phyloP scores from a whole-genome alignment of 2,113 vertebrate species.

The Galemys pyrenaicus region DNA sequence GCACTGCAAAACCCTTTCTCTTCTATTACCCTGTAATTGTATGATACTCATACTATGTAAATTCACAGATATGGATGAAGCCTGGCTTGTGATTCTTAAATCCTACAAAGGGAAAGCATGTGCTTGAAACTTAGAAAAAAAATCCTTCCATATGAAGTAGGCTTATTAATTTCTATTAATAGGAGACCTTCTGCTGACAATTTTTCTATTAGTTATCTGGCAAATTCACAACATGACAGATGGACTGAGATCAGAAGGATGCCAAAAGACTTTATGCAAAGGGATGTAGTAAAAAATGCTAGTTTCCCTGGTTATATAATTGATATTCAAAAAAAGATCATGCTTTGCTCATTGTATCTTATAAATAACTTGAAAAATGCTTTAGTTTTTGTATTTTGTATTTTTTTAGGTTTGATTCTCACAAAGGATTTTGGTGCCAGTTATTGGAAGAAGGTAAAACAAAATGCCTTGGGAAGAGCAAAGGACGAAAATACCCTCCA shows the following conservation, averaged over 20 bases:
- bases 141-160: not conserved
- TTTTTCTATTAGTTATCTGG: constrained; percentile 56
- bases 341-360: not conserved
- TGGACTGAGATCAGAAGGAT: constrained; percentile 52
- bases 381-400: not conserved
- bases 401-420: constrained; percentile 93
- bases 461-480: constrained; percentile 97
- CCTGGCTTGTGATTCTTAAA: not conserved
- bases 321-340: constrained; percentile 23
- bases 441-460: constrained; percentile 96
- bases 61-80: not conserved
- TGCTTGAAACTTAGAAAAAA: not conserved
- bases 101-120: not conserved
- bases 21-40: not conserved
- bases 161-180: constrained; percentile 69
- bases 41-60: not conserved
- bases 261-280: constrained; percentile 24
- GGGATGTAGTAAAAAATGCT: not conserved
- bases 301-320: constrained; percentile 29
- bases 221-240: constrained; percentile 62
- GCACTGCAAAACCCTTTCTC: not conserved
- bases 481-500: constrained; percentile 95
- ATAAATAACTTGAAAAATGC: constrained; percentile 31
- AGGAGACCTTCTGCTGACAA: constrained; percentile 49
- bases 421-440: constrained; percentile 99